Evolutionary conservation across 2,797 vertebrate species (phyloP).

Genomic region (Alosa sapidissima): DNA sequence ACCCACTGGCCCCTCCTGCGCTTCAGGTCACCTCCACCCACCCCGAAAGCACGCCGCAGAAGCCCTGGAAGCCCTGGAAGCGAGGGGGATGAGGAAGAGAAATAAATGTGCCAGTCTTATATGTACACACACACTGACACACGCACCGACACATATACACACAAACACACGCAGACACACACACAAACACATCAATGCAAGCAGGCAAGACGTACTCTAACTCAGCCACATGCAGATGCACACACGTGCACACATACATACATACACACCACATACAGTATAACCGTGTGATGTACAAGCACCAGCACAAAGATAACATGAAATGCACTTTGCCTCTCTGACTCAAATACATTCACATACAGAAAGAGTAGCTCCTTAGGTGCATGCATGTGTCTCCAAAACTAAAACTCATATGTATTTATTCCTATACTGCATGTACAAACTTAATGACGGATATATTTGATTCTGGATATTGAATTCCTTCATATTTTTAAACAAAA

Average conservation of each 20-base stretch:
- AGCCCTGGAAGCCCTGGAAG: slow-evolving; percentile 18
- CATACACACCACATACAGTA: too few relatives aligned
- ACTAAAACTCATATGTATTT: background rate
- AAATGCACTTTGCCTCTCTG: background rate
- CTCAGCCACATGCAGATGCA: background rate
- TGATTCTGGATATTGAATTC: background rate
- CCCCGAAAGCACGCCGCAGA: background rate
- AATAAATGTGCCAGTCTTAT: background rate
- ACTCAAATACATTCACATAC: background rate
- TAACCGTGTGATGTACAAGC: too few relatives aligned
- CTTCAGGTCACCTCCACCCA: slow-evolving; percentile 22
- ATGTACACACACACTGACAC: background rate
- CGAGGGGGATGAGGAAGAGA: slow-evolving; percentile 17
- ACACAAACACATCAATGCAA: slow-evolving; percentile 3
- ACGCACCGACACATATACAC: background rate
- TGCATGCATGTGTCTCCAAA: background rate
- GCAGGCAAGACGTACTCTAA: too few relatives aligned
- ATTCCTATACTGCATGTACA: background rate
- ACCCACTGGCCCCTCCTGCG: slow-evolving; percentile 66
- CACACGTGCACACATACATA: too few relatives aligned
- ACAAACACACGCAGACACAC: background rate
- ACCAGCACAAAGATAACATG: background rate
- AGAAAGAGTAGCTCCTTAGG: background rate
- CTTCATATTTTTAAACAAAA: background rate
- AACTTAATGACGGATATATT: background rate